phyloP scores from a whole-genome alignment of 2,113 vertebrate genomes.

The Glareola pratincola region DNA sequence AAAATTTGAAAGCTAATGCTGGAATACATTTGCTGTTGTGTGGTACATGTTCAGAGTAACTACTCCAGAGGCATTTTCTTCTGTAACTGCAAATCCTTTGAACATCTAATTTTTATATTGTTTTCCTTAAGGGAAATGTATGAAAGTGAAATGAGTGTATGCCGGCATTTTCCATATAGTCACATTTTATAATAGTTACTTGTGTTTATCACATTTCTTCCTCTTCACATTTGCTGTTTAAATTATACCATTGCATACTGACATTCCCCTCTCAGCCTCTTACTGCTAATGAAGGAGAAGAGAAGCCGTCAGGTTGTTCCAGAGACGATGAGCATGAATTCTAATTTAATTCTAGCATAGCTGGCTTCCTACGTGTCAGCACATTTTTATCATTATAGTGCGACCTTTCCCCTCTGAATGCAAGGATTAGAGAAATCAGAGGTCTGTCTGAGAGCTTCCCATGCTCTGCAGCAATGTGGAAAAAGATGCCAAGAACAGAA shows the following conservation, averaged over 20 bases:
- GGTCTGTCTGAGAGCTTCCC: neutral
- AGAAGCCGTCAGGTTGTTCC: neutral
- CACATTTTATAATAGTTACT: neutral
- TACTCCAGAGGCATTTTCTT: neutral
- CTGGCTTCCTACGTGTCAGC: neutral
- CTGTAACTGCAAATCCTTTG: neutral
- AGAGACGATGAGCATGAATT: conserved; percentile 12
- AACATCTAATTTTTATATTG: neutral
- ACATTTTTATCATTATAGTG: neutral
- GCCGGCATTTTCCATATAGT: neutral
- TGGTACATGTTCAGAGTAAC: neutral
- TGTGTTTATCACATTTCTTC: neutral
- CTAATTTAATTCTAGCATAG: neutral
- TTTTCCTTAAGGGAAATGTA: neutral
- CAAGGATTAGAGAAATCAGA: neutral
- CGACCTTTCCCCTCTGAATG: neutral
- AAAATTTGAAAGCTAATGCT: neutral
- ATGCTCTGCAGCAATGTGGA: neutral
- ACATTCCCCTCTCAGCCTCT: neutral
- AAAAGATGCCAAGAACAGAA: neutral
- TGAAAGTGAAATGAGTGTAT: neutral
- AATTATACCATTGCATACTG: neutral
- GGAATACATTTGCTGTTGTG: neutral
- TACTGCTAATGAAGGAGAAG: conserved; percentile 31
- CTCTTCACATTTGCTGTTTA: neutral